phyloP scores from a whole-genome alignment of 2,797 vertebrate genomes.

The Poecilia wingei region DNA sequence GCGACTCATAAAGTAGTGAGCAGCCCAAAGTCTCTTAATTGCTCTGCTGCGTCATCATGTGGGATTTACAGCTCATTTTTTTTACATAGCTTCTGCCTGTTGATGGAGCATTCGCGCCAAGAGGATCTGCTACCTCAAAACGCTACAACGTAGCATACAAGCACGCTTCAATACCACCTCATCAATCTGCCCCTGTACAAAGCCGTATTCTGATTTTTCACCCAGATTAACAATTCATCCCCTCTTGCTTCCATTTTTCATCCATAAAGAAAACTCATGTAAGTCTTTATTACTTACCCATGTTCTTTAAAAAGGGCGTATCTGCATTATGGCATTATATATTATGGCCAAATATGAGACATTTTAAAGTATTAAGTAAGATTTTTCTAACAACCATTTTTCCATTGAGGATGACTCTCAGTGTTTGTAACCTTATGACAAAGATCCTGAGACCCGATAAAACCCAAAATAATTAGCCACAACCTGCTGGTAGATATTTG shows the following conservation, averaged over 20 bases:
- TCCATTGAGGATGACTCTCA: background rate
- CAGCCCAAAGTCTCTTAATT: constrained; percentile 20
- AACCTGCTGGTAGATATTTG: background rate
- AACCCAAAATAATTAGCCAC: background rate
- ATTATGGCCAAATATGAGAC: background rate
- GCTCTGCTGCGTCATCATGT: constrained; percentile 33
- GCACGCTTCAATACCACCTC: background rate
- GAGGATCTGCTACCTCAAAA: constrained; percentile 15
- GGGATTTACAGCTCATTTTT: constrained; percentile 36
- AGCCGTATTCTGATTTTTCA: background rate
- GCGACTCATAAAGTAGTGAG: constrained; percentile 26
- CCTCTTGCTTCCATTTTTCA: background rate
- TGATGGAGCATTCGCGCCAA: constrained; percentile 12
- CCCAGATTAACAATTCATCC: background rate
- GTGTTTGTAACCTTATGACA: background rate
- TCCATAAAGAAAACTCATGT: background rate
- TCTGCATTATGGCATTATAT: background rate
- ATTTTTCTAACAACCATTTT: background rate
- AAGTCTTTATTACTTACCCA: background rate
- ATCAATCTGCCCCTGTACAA: background rate
- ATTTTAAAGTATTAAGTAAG: background rate
- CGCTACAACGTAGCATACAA: background rate
- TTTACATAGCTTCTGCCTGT: constrained; percentile 29
- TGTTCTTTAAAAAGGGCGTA: background rate
- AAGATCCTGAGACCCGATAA: background rate